These are phyloP conservation scores for Lagothrix lagotricha DNA, from an alignment of 2,797 vertebrate species.

Conservation along the genomic window DNA sequence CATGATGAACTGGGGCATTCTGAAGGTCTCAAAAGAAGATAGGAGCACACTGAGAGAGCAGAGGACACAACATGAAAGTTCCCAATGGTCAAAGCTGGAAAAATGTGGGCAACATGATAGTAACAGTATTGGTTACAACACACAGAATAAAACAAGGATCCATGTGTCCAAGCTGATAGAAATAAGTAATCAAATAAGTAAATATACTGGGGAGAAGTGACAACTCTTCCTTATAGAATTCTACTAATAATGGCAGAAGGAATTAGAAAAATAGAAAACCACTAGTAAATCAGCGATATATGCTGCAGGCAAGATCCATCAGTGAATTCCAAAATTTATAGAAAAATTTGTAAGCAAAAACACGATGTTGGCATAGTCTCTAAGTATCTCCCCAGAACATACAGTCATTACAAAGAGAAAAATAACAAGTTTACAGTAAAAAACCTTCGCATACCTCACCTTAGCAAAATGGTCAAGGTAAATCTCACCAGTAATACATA, in stretches of 20 bases:
- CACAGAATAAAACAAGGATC: neutral
- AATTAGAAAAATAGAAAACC: constrained; percentile 37
- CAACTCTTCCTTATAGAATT: neutral
- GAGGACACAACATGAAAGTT: neutral
- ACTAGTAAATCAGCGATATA: neutral
- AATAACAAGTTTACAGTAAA: neutral
- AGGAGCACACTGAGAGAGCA: neutral
- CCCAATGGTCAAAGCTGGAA: neutral
- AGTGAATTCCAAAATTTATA: neutral
- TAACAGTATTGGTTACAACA: neutral
- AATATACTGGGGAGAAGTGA: neutral
- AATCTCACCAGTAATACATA: neutral
- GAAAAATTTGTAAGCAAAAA: constrained; percentile 27
- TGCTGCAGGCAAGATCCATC: neutral
- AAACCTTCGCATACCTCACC: neutral
- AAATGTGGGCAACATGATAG: neutral
- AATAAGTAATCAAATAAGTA: neutral
- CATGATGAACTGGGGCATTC: neutral
- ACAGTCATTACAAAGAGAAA: neutral
- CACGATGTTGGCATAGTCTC: neutral
- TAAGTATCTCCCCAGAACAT: neutral
- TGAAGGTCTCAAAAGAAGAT: neutral
- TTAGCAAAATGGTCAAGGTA: neutral
- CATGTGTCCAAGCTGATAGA: neutral
- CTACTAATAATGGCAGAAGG: neutral